Conservation (phyloP, 2,888 invertebrate genomes). For the Allophyes oxyacanthae region DNA sequence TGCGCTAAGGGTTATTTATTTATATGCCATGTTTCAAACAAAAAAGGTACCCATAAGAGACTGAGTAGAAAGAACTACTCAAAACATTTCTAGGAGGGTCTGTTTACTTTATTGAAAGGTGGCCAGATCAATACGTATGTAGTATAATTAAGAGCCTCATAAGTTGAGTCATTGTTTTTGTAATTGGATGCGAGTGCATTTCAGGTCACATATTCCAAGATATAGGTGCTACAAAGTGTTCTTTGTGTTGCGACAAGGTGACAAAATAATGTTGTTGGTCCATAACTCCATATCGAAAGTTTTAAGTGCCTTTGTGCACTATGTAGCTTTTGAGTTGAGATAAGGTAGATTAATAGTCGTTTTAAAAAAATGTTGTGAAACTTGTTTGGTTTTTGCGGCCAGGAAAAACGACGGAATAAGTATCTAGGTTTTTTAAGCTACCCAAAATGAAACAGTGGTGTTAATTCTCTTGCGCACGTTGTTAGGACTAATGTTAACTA, state of each 20-base stretch:
- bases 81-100: conserved; percentile 12
- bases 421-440: no score
- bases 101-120: conserved; percentile 7
- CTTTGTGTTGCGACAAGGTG: conserved; percentile 26
- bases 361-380: conserved; percentile 1
- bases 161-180: conserved; percentile 44
- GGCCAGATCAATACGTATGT: conserved; percentile 32
- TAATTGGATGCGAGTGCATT: conserved; percentile 26
- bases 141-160: conserved; percentile 2
- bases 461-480: no score
- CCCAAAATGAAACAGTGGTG: no score
- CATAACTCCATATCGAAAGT: conserved; percentile 7
- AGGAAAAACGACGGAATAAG: no score
- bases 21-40: conserved; percentile 5
- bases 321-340: conserved; percentile 18
- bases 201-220: conserved; percentile 25
- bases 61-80: conserved; percentile 14
- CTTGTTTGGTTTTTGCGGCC: background rate
- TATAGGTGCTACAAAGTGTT: conserved; percentile 22
- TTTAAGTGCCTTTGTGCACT: conserved; percentile 26
- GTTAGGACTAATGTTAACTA: no score
- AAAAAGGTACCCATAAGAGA: conserved; percentile 4
- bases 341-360: conserved; percentile 9
- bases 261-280: conserved; percentile 23
- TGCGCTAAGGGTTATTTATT: no score